These are phyloP conservation scores for Cephus sareptanus DNA, from an alignment of 2,888 invertebrate species.

Conservation along the genomic window DNA sequence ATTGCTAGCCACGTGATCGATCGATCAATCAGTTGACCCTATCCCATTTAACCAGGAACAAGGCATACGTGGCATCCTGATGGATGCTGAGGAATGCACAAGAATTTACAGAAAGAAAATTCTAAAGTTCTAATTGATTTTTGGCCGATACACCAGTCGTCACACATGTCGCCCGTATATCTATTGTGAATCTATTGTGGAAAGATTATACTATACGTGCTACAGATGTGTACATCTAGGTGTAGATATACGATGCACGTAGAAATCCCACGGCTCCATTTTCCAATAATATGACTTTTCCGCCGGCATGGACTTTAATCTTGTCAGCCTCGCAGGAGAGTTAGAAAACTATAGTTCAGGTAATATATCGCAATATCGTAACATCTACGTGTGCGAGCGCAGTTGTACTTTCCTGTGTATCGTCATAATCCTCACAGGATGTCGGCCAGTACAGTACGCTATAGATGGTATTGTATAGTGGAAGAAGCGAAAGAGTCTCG, in stretches of 20 bases:
- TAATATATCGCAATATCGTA: not conserved
- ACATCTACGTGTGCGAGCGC: not conserved
- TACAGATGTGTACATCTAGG: not conserved
- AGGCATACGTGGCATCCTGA: too few species aligned
- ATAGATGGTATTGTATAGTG: not conserved
- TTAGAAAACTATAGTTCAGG: not conserved
- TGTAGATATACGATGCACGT: slow-evolving; percentile 32
- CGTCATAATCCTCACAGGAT: not conserved
- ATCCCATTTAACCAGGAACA: too few species aligned
- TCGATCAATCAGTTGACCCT: too few species aligned
- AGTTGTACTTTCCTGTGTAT: not conserved
- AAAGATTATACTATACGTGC: not conserved
- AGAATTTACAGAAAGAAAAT: not conserved
- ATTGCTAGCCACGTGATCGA: not conserved
- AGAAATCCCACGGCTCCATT: slow-evolving; percentile 31
- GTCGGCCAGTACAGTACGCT: not conserved
- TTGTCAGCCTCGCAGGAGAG: slow-evolving; percentile 39
- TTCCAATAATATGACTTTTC: slow-evolving; percentile 41
- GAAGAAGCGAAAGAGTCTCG: not conserved
- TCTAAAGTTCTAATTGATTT: not conserved
- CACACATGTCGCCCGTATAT: not conserved
- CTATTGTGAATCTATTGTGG: not conserved
- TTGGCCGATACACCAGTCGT: not conserved
- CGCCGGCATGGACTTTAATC: slow-evolving; percentile 35
- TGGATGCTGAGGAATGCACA: not conserved